Evolutionary conservation across 2,888 invertebrate genomes (phyloP).

Genomic region (Pelosia muscerda): DNA sequence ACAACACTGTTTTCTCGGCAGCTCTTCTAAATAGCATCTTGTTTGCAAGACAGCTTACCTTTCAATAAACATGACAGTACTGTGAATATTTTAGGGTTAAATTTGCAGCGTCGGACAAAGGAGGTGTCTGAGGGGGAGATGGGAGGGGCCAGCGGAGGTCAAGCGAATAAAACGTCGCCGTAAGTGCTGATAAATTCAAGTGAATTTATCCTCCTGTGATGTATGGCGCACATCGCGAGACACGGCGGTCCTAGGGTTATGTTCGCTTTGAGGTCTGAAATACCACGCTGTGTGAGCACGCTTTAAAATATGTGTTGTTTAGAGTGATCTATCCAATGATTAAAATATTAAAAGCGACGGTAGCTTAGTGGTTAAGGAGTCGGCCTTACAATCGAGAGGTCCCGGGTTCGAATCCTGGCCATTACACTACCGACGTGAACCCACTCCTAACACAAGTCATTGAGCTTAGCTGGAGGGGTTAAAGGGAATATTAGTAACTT

Average conservation of each 20-base stretch:
- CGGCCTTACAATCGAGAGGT: too few relatives aligned
- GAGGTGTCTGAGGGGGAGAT: slow-evolving; percentile 7
- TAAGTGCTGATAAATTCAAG: slow-evolving; percentile 51
- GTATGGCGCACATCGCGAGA: slow-evolving; percentile 25
- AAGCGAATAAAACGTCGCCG: slow-evolving; percentile 51
- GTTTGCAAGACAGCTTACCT: slow-evolving; percentile 39
- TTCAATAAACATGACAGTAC: slow-evolving; percentile 48
- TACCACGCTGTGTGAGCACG: background rate
- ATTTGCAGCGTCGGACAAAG: slow-evolving; percentile 19
- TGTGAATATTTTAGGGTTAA: slow-evolving; percentile 44
- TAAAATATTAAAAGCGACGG: too few relatives aligned
- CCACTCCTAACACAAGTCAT: too few relatives aligned
- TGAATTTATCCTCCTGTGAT: slow-evolving; percentile 49
- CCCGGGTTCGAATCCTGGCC: too few relatives aligned
- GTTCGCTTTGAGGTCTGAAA: background rate
- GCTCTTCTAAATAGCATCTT: slow-evolving; percentile 30
- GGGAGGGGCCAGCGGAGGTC: slow-evolving; percentile 29
- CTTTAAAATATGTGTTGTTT: background rate
- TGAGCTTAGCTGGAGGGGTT: too few relatives aligned
- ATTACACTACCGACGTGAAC: too few relatives aligned
- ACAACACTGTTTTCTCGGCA: slow-evolving; percentile 8
- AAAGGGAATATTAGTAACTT: too few relatives aligned
- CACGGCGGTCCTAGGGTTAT: background rate
- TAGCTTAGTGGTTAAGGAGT: too few relatives aligned
- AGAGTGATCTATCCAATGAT: background rate